Evolutionary conservation across 2,888 invertebrate species (phyloP).

Genomic region (Ecliptopera silaceata): DNA sequence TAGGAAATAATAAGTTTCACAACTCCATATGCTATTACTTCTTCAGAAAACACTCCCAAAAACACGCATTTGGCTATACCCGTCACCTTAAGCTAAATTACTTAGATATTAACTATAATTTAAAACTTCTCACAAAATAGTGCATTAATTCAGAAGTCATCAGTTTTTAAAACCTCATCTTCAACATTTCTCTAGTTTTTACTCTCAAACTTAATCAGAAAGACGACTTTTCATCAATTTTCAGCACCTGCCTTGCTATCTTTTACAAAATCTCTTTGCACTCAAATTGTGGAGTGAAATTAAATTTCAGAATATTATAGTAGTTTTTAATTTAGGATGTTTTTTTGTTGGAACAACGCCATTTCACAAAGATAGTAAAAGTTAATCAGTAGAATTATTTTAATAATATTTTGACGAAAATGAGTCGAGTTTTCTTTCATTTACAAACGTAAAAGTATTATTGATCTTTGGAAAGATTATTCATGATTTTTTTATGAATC

Average conservation of each 20-base stretch:
- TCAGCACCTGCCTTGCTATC: conserved; percentile 26
- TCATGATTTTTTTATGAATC: too few species aligned
- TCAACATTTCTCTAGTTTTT: conserved; percentile 1
- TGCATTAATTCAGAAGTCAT: background rate
- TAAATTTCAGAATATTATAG: conserved; percentile 43
- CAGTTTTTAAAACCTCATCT: conserved; percentile 5
- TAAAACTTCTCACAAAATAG: background rate
- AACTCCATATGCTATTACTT: too few species aligned
- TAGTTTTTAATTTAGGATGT: conserved; percentile 50
- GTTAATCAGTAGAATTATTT: background rate
- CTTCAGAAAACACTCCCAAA: too few species aligned
- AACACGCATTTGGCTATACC: too few species aligned
- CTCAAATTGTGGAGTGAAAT: conserved; percentile 32
- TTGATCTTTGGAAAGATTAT: too few species aligned
- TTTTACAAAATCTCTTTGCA: conserved; percentile 22
- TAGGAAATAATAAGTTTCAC: too few species aligned
- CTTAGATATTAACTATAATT: too few species aligned
- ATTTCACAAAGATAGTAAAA: conserved; percentile 20
- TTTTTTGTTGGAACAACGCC: conserved; percentile 43
- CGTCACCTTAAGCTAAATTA: too few species aligned
- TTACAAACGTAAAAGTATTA: too few species aligned
- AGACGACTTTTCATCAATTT: conserved; percentile 13
- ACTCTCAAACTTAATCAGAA: conserved; percentile 16
- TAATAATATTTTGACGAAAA: background rate
- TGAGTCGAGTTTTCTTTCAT: too few species aligned